A percentile compares a stretch with the other conserved stretches of the same genome.
Evolutionary conservation across 2,797 vertebrate genomes (phyloP).

Genomic region (Odontamblyopus lacepedii): DNA sequence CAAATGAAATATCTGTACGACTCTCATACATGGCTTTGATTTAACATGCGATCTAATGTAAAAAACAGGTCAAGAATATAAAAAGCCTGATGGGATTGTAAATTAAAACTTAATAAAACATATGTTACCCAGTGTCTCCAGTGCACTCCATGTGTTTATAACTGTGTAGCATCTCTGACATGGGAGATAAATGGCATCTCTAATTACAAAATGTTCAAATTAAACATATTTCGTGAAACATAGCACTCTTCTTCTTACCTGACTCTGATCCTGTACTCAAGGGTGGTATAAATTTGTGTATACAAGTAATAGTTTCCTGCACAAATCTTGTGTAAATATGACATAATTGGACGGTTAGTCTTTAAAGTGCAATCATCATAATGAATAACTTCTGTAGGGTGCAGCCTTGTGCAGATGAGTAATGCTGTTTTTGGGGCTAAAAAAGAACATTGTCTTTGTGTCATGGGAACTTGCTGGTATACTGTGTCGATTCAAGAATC

Average conservation of each 20-base stretch:
- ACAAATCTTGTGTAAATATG: constrained; percentile 69
- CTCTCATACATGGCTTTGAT: constrained; percentile 35
- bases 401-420: constrained; percentile 47
- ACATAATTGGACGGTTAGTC: constrained; percentile 66
- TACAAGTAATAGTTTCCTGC: constrained; percentile 66
- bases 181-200: neutral
- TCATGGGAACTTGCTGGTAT: constrained; percentile 45
- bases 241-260: constrained; percentile 10
- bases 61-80: constrained; percentile 38
- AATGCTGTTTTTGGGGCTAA: constrained; percentile 45
- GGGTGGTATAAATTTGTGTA: constrained; percentile 42
- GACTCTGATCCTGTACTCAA: constrained; percentile 22
- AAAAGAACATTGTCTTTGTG: constrained; percentile 50
- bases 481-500: constrained; percentile 35
- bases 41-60: constrained; percentile 37
- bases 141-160: constrained; percentile 57
- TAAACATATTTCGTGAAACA: neutral
- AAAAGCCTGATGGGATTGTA: constrained; percentile 38
- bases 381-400: constrained; percentile 73
- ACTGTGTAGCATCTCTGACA: constrained; percentile 13
- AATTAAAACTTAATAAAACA: constrained; percentile 40
- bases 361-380: constrained; percentile 75
- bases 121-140: constrained; percentile 54
- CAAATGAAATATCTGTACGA: constrained; percentile 43
- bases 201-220: constrained; percentile 3